A percentile compares a stretch with the other conserved stretches of the same genome.
phyloP scores from a whole-genome alignment of 37 sponge, comb jelly and placozoan genomes.

The Axinella damicornis region DNA sequence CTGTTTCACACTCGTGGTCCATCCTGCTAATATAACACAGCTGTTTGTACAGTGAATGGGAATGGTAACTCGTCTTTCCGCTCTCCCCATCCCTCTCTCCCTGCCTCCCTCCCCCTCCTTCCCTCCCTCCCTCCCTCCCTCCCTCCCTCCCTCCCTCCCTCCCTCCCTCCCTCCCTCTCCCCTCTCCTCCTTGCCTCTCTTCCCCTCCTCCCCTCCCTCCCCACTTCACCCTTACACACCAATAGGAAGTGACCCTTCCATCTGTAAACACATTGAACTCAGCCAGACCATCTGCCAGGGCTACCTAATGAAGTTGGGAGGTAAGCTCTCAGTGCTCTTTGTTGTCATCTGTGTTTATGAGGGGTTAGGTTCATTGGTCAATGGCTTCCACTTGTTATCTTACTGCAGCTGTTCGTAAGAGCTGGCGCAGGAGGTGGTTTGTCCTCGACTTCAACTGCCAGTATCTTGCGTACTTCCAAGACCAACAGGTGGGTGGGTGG shows the following conservation, averaged over 20 bases:
- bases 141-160: too few relatives aligned
- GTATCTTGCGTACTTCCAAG: constrained; percentile 82
- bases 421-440: constrained; percentile 89
- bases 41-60: too few relatives aligned
- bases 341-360: neutral
- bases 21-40: too few relatives aligned
- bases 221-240: too few relatives aligned
- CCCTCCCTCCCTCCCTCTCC: too few relatives aligned
- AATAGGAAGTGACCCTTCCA: constrained; percentile 57
- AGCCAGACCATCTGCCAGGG: constrained; percentile 58
- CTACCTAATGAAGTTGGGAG: constrained; percentile 76
- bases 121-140: too few relatives aligned
- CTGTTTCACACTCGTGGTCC: too few relatives aligned
- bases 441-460: constrained; percentile 78
- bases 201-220: neutral
- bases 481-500: constrained; percentile 67
- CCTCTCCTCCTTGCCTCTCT: too few relatives aligned
- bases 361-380: neutral
- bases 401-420: constrained; percentile 52
- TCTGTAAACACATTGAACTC: constrained; percentile 66
- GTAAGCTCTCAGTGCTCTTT: too few relatives aligned
- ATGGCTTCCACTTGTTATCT: neutral
- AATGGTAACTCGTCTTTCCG: neutral
- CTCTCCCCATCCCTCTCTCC: too few relatives aligned
- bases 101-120: too few relatives aligned